These are phyloP conservation scores for Troglohyphantes excavatus DNA, from an alignment of 2,888 invertebrate genomes.

Conservation along the genomic window DNA sequence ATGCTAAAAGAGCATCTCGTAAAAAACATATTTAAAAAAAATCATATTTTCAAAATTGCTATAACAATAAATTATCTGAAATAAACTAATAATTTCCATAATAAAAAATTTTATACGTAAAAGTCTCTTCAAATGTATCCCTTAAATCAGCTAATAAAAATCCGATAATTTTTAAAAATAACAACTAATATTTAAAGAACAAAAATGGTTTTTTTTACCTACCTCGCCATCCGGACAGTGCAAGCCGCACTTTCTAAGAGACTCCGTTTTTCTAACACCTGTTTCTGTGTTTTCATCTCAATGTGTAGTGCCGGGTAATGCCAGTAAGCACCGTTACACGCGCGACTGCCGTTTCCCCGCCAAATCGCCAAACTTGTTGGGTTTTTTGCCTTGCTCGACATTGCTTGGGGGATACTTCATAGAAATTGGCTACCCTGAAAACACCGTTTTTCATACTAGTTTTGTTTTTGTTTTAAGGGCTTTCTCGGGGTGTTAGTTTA, in stretches of 20 bases:
- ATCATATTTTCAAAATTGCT: too few relatives aligned
- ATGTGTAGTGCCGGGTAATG: constrained; percentile 29
- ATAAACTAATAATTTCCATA: not conserved
- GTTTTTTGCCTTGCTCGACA: not conserved
- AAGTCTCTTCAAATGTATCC: too few relatives aligned
- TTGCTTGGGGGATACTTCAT: too few relatives aligned
- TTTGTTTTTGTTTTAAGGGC: too few relatives aligned
- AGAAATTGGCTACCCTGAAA: too few relatives aligned
- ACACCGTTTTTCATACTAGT: too few relatives aligned
- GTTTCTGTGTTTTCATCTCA: constrained; percentile 55
- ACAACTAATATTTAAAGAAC: not conserved
- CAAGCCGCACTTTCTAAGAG: constrained; percentile 4
- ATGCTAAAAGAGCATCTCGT: too few relatives aligned
- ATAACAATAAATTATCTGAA: not conserved
- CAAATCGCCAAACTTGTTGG: constrained; percentile 49
- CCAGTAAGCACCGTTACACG: constrained; percentile 38
- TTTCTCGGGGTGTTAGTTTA: too few relatives aligned
- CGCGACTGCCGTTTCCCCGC: constrained; percentile 13
- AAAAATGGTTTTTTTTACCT: not conserved
- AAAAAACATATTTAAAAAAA: too few relatives aligned
- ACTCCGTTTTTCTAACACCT: constrained; percentile 34
- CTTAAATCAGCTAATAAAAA: not conserved
- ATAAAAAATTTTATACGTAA: too few relatives aligned
- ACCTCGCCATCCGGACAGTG: constrained; percentile 14
- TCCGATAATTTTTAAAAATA: not conserved